Evolutionary conservation across 2,113 vertebrate species (phyloP), one percentile per base, ranked within the genome.

Genomic region (Orycteropus afer): DNA sequence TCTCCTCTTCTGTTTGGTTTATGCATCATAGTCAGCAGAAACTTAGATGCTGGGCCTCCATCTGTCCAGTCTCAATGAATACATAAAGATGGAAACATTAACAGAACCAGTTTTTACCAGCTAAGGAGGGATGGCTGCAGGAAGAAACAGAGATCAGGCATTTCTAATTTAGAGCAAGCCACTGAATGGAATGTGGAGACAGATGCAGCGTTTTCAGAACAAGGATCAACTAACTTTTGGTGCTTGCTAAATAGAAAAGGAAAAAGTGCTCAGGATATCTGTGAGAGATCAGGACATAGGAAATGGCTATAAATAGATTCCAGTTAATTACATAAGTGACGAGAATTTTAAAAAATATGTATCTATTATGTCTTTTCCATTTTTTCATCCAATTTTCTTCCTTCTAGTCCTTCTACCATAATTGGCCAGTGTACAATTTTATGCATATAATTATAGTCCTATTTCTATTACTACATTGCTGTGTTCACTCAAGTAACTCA

Each of bases 181-280:
- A 8, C 1, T 4, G 1, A 27, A 9, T 13, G 22, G 6, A 4
- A 29, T 0, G 0, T 22, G 1, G 20, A n/a, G 47, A 10, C 69
- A 77, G 27, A 51, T 0, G 47, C 15, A 5, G 32, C 25, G 11
- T 51, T 57, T n/a, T 32, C 37, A 34, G 53, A 65, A 11, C 6
- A 6, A 71, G 49, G 29, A 11, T 37, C 37, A 5, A 17, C 7
- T 14, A 20, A 0, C 1, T 7, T 51, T 18, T 25, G 3, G 27
- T 37, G 14, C 23, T 3, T 3, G 1, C 32, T 42, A 22, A 17
- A 14, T 2, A n/a, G 40, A 8, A 67, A 32, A 61, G 45, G 13
- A 69, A 7, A 12, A 55, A 5, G 42, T 3, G 0, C 3, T 6
- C 5, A 20, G 40, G 51, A 29, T 0, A 2, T 5, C 25, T 6